Evolutionary conservation across 2,797 vertebrate genomes (phyloP), one percentile per base, ranked within the genome.

Genomic region (Corythornis leucogaster): DNA sequence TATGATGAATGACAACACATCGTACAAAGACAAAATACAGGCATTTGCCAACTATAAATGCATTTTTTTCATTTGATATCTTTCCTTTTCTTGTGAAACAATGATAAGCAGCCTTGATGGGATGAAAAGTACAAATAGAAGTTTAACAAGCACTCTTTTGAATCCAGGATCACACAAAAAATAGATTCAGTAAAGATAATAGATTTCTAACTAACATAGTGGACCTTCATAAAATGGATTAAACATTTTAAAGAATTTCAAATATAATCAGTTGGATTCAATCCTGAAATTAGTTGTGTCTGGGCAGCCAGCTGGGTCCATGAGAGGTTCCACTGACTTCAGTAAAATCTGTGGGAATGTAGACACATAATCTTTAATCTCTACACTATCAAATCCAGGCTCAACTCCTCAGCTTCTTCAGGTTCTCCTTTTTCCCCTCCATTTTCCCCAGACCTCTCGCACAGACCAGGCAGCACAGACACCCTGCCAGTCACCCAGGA

Each of bases 1-100:
- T 92, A 53, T 90, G 90, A 94, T 96, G 93, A 96, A 95, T 96
- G 94, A 90, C 84, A 94, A 78, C 90, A 76, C 84, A 89, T 95
- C 85, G 70, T 11, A 86, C 66, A 67, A 86, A 95, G 90, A 88
- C 80, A 94, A 94, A 96, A 94, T 79, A 74, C 67, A 92, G 67
- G 77, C 85, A 71, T 96, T 96, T 92, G 85, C 90, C 59, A 92
- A 82, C 85, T 83, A 83, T 77, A 76, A 96, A 53, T 0, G 0
- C 68, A 68, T 68, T 71, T 81, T 94, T 92, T 95, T 88, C 40
- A 81, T 93, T 87, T 91, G 94, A 94, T 89, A 73, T 38, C 33
- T 90, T 95, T 89, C 80, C 66, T 94, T 96, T 94, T 95, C 89
- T 95, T 81, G 43, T 79, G 38, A 50, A 69, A 90, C 86, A 73